Evolutionary conservation across 2,888 invertebrate species (phyloP).

Genomic region (Drosophila atroscutellata): DNA sequence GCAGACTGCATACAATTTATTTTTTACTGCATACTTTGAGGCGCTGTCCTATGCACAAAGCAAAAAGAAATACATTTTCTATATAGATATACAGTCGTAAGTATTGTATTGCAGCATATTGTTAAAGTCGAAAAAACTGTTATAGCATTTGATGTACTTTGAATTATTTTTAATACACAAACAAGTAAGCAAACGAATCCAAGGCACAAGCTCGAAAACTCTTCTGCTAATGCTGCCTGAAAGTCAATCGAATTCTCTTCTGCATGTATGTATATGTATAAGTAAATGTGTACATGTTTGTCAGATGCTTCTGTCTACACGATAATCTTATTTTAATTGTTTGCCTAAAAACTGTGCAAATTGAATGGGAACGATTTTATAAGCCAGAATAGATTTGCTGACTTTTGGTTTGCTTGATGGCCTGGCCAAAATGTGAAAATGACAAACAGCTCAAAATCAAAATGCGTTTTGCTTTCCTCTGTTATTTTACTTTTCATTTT

Average conservation of each 20-base stretch:
- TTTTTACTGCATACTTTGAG: conserved; percentile 52
- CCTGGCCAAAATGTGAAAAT: conserved; percentile 8
- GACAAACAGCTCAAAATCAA: conserved; percentile 44
- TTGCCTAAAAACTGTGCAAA: conserved; percentile 31
- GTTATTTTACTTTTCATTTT: conserved; percentile 2
- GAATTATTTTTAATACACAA: conserved; percentile 64
- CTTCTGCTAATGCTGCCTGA: conserved; percentile 49
- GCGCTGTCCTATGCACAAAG: neutral
- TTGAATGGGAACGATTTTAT: conserved; percentile 1
- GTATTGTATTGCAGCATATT: conserved; percentile 33
- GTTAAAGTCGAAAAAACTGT: conserved; percentile 26
- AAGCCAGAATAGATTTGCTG: conserved; percentile 10
- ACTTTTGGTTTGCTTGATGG: conserved; percentile 19
- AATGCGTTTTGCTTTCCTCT: conserved; percentile 40
- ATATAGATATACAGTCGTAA: conserved; percentile 9
- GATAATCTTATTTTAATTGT: conserved; percentile 68
- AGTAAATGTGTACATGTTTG: neutral
- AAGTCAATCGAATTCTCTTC: conserved; percentile 8
- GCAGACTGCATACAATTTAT: conserved; percentile 5
- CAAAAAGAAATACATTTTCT: neutral
- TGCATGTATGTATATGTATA: neutral
- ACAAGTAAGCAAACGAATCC: conserved; percentile 39
- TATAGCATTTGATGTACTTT: conserved; percentile 24
- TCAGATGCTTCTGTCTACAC: conserved; percentile 53
- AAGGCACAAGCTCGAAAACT: conserved; percentile 48